Conservation (phyloP, 2,113 vertebrate genomes). For the Diphyllodes magnificus region DNA sequence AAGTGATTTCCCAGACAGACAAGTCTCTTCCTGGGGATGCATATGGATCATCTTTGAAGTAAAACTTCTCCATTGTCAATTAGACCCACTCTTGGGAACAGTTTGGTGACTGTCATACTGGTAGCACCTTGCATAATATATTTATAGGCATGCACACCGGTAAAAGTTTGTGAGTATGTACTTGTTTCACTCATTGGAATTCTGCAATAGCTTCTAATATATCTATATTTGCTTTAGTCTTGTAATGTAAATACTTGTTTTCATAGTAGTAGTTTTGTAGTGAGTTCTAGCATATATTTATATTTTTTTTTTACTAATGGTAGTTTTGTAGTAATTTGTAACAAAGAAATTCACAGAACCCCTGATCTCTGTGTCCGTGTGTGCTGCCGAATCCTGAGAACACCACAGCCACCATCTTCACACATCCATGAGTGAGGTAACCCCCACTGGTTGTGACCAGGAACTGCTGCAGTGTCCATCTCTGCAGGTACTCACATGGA, state of each 20-base stretch:
- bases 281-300: neutral
- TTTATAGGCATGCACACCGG: neutral
- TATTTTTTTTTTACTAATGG: neutral
- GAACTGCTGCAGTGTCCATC: neutral
- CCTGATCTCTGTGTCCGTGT: neutral
- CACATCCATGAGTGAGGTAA: neutral
- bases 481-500: neutral
- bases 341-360: neutral
- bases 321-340: neutral
- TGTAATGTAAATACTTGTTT: neutral
- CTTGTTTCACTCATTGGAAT: neutral
- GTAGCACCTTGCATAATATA: neutral
- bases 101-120: neutral
- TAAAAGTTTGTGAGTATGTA: neutral
- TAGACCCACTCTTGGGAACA: neutral
- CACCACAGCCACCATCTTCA: neutral
- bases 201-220: neutral
- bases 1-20: neutral
- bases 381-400: neutral
- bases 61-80: neutral
- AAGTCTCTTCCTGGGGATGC: accelerated
- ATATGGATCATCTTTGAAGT: neutral
- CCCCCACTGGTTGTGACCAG: neutral
- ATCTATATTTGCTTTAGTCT: neutral
- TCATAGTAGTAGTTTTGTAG: neutral